These are phyloP conservation scores for Drosophila malerkotliana DNA, from an alignment of 1,140 invertebrate genomes.

Conservation along the genomic window DNA sequence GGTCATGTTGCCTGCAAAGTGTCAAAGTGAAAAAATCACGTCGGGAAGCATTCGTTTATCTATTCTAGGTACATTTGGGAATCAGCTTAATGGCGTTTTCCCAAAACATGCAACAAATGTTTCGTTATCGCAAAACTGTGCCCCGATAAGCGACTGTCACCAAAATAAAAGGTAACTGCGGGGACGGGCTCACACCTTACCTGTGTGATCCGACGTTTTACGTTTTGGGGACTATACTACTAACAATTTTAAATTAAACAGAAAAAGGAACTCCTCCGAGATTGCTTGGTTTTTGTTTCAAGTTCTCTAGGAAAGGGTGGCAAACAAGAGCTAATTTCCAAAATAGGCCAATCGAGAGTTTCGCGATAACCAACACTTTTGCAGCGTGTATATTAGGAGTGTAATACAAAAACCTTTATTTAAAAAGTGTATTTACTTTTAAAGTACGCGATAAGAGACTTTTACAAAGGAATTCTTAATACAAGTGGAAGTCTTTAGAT, in stretches of 20 bases:
- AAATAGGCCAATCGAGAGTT: no score
- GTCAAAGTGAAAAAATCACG: neutral
- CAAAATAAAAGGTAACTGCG: neutral
- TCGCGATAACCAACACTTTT: no score
- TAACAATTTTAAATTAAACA: constrained; percentile 28
- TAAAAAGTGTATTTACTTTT: neutral
- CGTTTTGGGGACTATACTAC: constrained; percentile 13
- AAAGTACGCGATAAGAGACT: neutral
- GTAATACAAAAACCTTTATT: no score
- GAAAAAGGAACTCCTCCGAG: neutral
- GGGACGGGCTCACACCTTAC: constrained; percentile 12
- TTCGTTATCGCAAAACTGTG: constrained; percentile 17
- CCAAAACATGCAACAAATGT: constrained; percentile 30
- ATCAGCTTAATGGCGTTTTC: constrained; percentile 3
- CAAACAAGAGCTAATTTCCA: neutral
- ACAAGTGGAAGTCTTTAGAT: neutral
- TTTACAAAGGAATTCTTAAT: neutral
- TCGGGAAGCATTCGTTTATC: constrained; percentile 2
- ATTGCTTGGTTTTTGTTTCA: neutral
- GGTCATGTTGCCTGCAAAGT: constrained; percentile 67
- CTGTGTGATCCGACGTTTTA: constrained; percentile 5
- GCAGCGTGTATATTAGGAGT: no score
- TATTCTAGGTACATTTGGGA: neutral
- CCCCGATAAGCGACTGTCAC: constrained; percentile 10
- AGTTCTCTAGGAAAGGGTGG: neutral